Conservation (phyloP, 2,797 vertebrate species). For the Galaxias olidus region DNA sequence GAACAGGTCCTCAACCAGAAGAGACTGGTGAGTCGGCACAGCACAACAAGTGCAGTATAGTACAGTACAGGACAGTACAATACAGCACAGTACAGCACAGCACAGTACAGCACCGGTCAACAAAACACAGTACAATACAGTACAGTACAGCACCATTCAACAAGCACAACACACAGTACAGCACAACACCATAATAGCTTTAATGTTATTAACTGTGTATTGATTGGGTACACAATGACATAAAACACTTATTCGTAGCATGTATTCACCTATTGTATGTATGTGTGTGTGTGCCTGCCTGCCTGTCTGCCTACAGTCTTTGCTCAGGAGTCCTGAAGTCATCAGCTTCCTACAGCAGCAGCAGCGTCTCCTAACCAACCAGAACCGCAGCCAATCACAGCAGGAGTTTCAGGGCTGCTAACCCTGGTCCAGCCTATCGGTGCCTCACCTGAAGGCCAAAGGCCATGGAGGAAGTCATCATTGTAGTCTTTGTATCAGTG, state of each 20-base stretch:
- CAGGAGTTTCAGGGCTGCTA: conserved; percentile 82
- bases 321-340: conserved; percentile 95
- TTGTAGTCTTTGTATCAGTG: too few species aligned
- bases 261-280: conserved; percentile 7
- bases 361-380: conserved; percentile 88
- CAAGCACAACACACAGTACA: too few species aligned
- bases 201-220: too few species aligned
- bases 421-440: not conserved
- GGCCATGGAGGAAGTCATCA: too few species aligned
- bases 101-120: too few species aligned
- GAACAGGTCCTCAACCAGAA: conserved; percentile 99
- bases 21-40: conserved; percentile 82
- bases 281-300: not conserved
- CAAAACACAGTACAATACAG: too few species aligned
- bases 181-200: too few species aligned
- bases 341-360: conserved; percentile 95
- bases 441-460: not conserved
- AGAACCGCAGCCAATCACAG: conserved; percentile 84
- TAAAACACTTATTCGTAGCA: too few species aligned
- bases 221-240: too few species aligned
- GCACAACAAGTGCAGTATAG: not conserved
- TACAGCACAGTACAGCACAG: not conserved
- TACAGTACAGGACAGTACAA: not conserved
- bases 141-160: too few species aligned
- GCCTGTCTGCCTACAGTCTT: conserved; percentile 76